Percentiles rank a stretch among this genome's conserved stretches.
Evolutionary conservation across 2,888 invertebrate species (phyloP).

Genomic region (Pseudoips prasinana): DNA sequence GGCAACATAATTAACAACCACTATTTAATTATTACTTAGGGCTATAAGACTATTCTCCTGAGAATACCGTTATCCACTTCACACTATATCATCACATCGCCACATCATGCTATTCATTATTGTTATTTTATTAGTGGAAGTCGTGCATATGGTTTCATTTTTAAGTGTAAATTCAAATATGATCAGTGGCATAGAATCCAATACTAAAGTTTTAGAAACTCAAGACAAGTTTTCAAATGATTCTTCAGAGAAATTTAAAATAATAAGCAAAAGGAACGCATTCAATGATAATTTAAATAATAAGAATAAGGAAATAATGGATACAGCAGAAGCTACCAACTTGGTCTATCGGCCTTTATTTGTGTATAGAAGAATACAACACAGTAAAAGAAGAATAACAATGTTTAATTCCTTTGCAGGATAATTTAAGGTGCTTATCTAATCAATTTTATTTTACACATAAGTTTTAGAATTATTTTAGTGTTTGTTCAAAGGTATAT

Average conservation of each 20-base stretch:
- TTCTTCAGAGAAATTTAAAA: not conserved
- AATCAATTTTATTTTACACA: too few species aligned
- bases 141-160: slow-evolving; percentile 6
- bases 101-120: slow-evolving; percentile 15
- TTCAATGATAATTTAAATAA: slow-evolving; percentile 1
- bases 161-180: slow-evolving; percentile 5
- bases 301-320: slow-evolving; percentile 36
- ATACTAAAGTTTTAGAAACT: slow-evolving; percentile 7
- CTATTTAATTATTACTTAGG: slow-evolving; percentile 7
- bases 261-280: slow-evolving; percentile 24
- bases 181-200: not conserved
- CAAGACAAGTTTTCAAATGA: slow-evolving; percentile 4
- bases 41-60: slow-evolving; percentile 16
- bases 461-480: not conserved
- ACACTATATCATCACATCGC: not conserved
- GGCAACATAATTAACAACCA: slow-evolving; percentile 18
- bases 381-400: slow-evolving; percentile 64
- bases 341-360: slow-evolving; percentile 65
- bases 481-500: not conserved
- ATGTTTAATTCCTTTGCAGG: slow-evolving; percentile 73
- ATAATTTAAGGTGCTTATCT: too few species aligned
- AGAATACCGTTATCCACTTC: not conserved
- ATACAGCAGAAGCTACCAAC: slow-evolving; percentile 52
- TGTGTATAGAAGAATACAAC: slow-evolving; percentile 65
- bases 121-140: slow-evolving; percentile 5